Conservation (phyloP, 2,797 vertebrate genomes). For the Falco novaeseelandiae region DNA sequence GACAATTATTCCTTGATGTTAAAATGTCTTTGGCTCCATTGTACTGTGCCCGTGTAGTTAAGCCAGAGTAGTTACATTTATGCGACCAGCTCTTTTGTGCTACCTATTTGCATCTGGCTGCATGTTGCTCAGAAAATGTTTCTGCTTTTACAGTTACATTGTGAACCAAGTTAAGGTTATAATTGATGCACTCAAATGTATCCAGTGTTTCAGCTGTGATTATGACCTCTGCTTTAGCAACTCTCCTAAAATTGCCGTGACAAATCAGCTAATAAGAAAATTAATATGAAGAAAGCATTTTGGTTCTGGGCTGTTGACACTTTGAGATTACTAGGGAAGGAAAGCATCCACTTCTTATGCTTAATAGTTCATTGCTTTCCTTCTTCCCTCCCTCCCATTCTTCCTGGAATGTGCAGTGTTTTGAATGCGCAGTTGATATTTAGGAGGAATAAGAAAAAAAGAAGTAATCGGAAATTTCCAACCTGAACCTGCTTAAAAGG, state of each 20-base stretch:
- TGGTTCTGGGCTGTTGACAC: constrained; percentile 3
- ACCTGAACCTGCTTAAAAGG: not conserved
- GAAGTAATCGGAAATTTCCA: not conserved
- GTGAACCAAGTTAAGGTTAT: constrained; percentile 15
- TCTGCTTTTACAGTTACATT: constrained; percentile 16
- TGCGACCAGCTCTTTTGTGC: not conserved
- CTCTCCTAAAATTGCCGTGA: constrained; percentile 30
- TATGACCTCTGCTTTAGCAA: constrained; percentile 41
- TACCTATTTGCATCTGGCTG: not conserved
- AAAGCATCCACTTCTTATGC: not conserved
- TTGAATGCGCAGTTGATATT: not conserved
- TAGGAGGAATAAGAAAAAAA: not conserved
- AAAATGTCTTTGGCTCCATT: not conserved
- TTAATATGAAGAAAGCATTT: constrained; percentile 43
- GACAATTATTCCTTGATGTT: not conserved
- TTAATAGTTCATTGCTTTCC: not conserved
- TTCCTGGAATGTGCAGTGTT: not conserved
- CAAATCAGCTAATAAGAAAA: constrained; percentile 64
- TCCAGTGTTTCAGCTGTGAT: constrained; percentile 40
- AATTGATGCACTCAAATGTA: constrained; percentile 37
- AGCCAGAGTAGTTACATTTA: not conserved
- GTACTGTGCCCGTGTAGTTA: not conserved
- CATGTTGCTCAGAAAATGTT: not conserved
- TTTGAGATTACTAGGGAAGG: not conserved
- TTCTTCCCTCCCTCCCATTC: not conserved